phyloP scores from a whole-genome alignment of 1,140 invertebrate genomes.

The Leptinotarsa texana region DNA sequence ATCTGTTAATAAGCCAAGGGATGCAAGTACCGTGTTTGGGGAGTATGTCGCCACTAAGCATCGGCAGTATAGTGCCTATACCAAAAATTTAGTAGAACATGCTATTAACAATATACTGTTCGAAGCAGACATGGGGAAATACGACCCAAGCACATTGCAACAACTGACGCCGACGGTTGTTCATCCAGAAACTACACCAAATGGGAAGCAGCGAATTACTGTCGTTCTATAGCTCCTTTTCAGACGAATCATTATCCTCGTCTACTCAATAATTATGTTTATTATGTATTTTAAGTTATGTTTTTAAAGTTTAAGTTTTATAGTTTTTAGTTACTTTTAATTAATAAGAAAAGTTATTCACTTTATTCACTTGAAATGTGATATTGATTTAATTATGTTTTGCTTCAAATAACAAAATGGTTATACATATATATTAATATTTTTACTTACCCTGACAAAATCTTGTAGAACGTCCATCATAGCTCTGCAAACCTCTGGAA shows the following conservation, averaged over 20 bases:
- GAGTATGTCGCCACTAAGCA: conserved; percentile 29
- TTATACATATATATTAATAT: conserved; percentile 16
- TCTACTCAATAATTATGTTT: background rate
- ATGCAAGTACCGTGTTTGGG: conserved; percentile 26
- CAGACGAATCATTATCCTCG: conserved; percentile 2
- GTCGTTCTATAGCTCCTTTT: background rate
- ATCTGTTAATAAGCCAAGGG: background rate
- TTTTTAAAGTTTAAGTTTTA: too few relatives aligned
- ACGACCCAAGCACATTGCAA: conserved; percentile 3
- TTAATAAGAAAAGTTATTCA: background rate
- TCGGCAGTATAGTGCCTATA: conserved; percentile 8
- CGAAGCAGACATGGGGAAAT: conserved; percentile 32
- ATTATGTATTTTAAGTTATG: too few relatives aligned
- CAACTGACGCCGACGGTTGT: too few relatives aligned
- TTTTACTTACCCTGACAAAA: conserved; percentile 27
- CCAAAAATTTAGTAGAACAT: conserved; percentile 24
- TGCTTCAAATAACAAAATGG: conserved; percentile 12
- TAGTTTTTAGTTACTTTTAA: too few relatives aligned
- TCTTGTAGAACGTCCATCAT: conserved; percentile 28
- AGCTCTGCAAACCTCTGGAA: conserved; percentile 43
- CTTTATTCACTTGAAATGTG: background rate
- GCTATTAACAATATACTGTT: conserved; percentile 30
- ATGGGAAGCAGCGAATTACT: background rate
- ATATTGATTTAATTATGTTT: background rate
- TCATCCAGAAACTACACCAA: background rate